phyloP scores from a whole-genome alignment of 2,888 invertebrate species.

The Cynaeus angustus region DNA sequence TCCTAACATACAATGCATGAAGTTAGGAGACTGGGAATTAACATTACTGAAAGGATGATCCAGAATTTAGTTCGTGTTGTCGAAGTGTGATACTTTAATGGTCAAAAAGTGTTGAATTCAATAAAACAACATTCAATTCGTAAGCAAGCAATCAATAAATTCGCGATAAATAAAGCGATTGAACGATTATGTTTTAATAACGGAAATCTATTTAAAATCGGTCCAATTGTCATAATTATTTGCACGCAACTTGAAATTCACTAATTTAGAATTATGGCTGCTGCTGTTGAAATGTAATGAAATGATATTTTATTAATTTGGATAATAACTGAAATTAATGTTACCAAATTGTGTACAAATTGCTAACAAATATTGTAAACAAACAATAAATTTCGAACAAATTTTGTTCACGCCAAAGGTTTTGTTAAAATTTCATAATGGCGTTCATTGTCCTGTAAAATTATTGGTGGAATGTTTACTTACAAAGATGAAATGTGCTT shows the following conservation, averaged over 20 bases:
- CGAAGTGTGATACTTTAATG: neutral
- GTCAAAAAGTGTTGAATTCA: neutral
- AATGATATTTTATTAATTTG: conserved; percentile 22
- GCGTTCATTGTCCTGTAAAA: conserved; percentile 5
- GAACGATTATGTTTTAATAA: conserved; percentile 16
- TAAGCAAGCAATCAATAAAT: neutral
- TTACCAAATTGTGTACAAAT: conserved; percentile 26
- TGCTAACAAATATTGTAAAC: conserved; percentile 15
- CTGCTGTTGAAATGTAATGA: conserved; percentile 15
- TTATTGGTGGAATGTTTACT: conserved; percentile 13
- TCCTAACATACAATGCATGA: conserved; percentile 1
- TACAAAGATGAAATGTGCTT: neutral
- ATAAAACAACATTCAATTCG: neutral
- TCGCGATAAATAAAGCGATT: neutral
- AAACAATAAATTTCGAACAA: conserved; percentile 16
- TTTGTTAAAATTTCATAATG: conserved; percentile 18
- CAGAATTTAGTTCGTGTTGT: conserved; percentile 1
- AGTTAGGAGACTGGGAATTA: conserved; percentile 9
- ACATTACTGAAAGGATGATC: conserved; percentile 16
- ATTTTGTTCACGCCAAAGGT: conserved; percentile 8
- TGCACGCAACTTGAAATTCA: conserved; percentile 11
- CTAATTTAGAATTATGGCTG: conserved; percentile 3
- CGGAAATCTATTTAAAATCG: conserved; percentile 12
- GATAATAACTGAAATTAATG: conserved; percentile 16
- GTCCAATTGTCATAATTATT: conserved; percentile 12